phyloP scores from a whole-genome alignment of 2,113 vertebrate genomes.

The Periophthalmus modestus region DNA sequence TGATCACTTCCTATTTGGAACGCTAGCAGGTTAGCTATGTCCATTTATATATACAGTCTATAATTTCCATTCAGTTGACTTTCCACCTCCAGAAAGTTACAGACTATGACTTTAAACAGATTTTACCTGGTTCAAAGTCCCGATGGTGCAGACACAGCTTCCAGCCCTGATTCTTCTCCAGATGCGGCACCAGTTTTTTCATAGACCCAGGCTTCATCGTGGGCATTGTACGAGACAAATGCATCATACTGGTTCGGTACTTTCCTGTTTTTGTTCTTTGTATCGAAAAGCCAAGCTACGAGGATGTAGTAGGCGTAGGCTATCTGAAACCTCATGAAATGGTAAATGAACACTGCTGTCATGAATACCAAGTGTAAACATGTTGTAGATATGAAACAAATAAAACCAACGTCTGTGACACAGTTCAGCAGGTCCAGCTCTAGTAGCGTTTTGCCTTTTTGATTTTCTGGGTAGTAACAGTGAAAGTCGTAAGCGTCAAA shows the following conservation, averaged over 20 bases:
- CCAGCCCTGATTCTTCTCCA: conserved; percentile 77
- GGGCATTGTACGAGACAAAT: conserved; percentile 77
- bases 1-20: too few species aligned
- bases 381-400: conserved; percentile 58
- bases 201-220: conserved; percentile 77
- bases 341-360: conserved; percentile 56
- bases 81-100: too few species aligned
- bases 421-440: conserved; percentile 54
- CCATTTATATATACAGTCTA: too few species aligned
- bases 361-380: conserved; percentile 43
- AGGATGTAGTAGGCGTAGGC: conserved; percentile 74
- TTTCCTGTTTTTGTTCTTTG: conserved; percentile 44
- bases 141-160: conserved; percentile 80
- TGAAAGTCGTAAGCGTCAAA: conserved; percentile 62
- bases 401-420: conserved; percentile 27
- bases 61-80: too few species aligned
- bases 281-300: conserved; percentile 66
- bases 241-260: conserved; percentile 68
- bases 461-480: conserved; percentile 69
- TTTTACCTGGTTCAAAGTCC: conserved; percentile 77
- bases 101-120: too few species aligned
- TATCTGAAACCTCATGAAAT: conserved; percentile 70
- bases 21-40: too few species aligned
- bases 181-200: conserved; percentile 67
- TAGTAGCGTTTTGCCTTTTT: conserved; percentile 53